A percentile compares a stretch with the other conserved stretches of the same genome.
Conservation (phyloP, 2,113 vertebrate species). For the Planiliza haematocheilus region DNA sequence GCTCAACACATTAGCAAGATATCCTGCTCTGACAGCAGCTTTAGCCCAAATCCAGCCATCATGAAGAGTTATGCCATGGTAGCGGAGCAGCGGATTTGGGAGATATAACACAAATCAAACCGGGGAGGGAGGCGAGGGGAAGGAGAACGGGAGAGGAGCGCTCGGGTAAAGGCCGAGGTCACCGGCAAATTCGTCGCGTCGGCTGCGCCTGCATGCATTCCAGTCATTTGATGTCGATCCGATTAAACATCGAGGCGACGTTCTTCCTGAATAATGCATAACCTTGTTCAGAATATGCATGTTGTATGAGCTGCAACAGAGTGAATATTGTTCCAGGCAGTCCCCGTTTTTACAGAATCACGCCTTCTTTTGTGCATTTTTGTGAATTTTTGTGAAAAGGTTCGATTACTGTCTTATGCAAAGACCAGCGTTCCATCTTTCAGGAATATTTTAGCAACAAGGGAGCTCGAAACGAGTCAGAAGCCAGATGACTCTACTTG, state of each 20-base stretch:
- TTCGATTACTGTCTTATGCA: constrained; percentile 24
- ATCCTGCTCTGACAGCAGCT: constrained; percentile 75
- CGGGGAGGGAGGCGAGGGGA: constrained; percentile 28
- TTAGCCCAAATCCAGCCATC: constrained; percentile 74
- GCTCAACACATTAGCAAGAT: constrained; percentile 71
- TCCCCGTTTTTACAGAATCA: background rate
- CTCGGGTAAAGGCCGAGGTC: constrained; percentile 48
- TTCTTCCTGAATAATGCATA: constrained; percentile 43
- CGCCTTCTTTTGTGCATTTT: background rate
- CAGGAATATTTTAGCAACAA: constrained; percentile 11
- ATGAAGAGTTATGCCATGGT: constrained; percentile 73
- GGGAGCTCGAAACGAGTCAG: constrained; percentile 19
- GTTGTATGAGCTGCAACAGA: background rate
- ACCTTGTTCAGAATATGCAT: constrained; percentile 11
- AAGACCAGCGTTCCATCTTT: constrained; percentile 5
- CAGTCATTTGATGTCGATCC: constrained; percentile 38
- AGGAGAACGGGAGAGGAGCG: constrained; percentile 1
- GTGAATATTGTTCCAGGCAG: constrained; percentile 16
- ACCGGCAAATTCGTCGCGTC: constrained; percentile 12
- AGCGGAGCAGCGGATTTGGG: constrained; percentile 59
- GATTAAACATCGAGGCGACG: constrained; percentile 28
- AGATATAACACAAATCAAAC: constrained; percentile 67
- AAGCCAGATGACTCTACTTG: constrained; percentile 1
- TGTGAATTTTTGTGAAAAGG: constrained; percentile 18
- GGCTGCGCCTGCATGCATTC: constrained; percentile 1